Base-by-base conservation (phyloP, 2,888 invertebrate genomes). In the Brenthis daphne region DNA sequence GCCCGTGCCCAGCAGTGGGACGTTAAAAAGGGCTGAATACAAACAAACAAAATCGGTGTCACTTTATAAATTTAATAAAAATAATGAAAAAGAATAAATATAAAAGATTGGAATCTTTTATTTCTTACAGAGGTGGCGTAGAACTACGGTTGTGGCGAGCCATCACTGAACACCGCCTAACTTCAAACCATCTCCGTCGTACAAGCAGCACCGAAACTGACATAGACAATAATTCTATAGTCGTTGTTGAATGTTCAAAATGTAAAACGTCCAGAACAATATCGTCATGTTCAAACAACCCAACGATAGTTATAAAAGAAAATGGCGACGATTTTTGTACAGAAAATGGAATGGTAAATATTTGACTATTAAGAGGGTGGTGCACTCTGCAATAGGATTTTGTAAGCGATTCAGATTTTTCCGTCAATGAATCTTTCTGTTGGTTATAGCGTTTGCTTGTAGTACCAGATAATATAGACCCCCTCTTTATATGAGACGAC, bases 121-220 rank as follows among this genome's bases (percentile, higher is more conserved):
- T 57, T 67, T 73, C 69, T 76, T 78, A 69, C 89, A 97, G 96
- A 82, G 96, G 97, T 65, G 98, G 98, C 54, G 94, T 96, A 33
- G 96, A 98, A 82, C 94, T 98, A 58, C 94, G 96, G 67, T 91
- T 98, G 73, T 98, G 98, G 98, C 95, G 96, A 72, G 96, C 97
- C 0, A 95, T 98, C 66, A 85, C 94, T 69, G 94, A 95, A 56
- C 94, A 95, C 80, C 92, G 96, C 0, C 73, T 87, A 20, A 72
- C 69, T 6, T 73, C 83, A 2, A 76, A 80, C 58, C 82, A 82
- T 43, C 76, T 88, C 0, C 86, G 90, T 0, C 84, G 92, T 20
- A 80, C 88, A 0, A 90, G 92, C 79, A 91, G 91, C 74, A 88
- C 89, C 0, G 92, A 92, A 54, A 89, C 91, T 0, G 92, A 92